Evolutionary conservation across 2,888 invertebrate species (phyloP), one percentile per base, ranked within the genome.

Genomic region (Cantharis rustica): DNA sequence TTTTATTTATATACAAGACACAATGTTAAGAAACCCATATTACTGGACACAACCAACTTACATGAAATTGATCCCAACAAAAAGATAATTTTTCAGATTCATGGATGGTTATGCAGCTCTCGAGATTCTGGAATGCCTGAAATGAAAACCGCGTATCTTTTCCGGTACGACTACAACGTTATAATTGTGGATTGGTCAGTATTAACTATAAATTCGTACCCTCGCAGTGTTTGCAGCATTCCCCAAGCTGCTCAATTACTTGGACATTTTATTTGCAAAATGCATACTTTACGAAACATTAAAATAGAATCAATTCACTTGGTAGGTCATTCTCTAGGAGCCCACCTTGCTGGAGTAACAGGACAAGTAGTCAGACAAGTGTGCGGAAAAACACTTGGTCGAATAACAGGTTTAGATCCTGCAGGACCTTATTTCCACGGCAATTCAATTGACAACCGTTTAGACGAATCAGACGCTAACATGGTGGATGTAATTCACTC

Each of bases 361-460:
- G 71, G 70, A 0, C 66, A 71, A 68, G 16, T 66, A 27, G 23
- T 47, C 1, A 47, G 31, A 26, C 10, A 23, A 23, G 26, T 61
- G 23, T 75, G 75, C 15, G 61, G 23, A 10, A 13, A 10, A 20
- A 17, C 15, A 16, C n/a, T 75, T 16, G 61, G 27, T 3, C 70
- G 71, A 10, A 71, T 75, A 23, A 71, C 75, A 23, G 75, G 61
- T n/a, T 62, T 75, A 16, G 75, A 75, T 71, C 75, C 75, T 16
- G 71, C 71, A 13, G 71, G 68, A 61, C 75, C 75, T 1, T 23
- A 71, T 7, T 71, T 47, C 17, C 75, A 75, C 17, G n/a, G 9
- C n/a, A 10, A 15, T 7, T 15, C 71, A 0, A 10, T 16, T 1
- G 1, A 11, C 1, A 23, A 61, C 20, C 16, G 71, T 5, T 27